A percentile compares a stretch with the other conserved stretches of the same genome.
phyloP scores from a whole-genome alignment of 2,113 vertebrate genomes.

The Vimba vimba region DNA sequence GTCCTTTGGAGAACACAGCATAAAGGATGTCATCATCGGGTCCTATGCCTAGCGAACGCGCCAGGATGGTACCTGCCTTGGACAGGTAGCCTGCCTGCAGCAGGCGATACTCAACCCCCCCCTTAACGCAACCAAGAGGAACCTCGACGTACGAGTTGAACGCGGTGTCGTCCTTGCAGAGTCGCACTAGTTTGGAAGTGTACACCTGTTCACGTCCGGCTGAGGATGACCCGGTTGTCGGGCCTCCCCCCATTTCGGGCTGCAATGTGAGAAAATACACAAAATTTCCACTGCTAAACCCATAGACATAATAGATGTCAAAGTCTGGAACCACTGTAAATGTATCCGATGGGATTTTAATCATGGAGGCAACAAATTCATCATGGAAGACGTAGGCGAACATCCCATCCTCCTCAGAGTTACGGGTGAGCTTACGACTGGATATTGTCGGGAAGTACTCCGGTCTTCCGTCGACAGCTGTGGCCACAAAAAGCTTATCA shows the following conservation, averaged over 20 bases:
- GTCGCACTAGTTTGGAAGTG: conserved; percentile 94
- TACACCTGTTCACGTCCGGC: conserved; percentile 92
- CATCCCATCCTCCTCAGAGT: conserved; percentile 97
- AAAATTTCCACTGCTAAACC: conserved; percentile 96
- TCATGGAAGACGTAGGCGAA: conserved; percentile 98
- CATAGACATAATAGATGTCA: conserved; percentile 98
- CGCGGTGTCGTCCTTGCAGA: conserved; percentile 95
- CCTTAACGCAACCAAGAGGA: conserved; percentile 92
- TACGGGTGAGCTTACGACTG: conserved; percentile 92
- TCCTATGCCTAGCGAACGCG: conserved; percentile 82
- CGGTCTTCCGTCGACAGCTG: conserved; percentile 94
- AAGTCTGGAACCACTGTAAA: conserved; percentile 98
- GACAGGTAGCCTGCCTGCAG: conserved; percentile 94
- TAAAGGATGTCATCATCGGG: conserved; percentile 93
- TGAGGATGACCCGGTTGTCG: conserved; percentile 88
- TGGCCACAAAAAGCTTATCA: conserved; percentile 95
- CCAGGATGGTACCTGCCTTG: conserved; percentile 90
- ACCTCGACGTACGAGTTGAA: conserved; percentile 99
- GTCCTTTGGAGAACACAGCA: conserved; percentile 95
- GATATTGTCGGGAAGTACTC: conserved; percentile 99
- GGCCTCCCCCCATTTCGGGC: conserved; percentile 94
- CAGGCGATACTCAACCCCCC: conserved; percentile 91
- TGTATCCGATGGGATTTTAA: conserved; percentile 97
- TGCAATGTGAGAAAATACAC: conserved; percentile 97
- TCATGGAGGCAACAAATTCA: conserved; percentile 98